These are phyloP conservation scores for Brachyptera putata DNA, from an alignment of 2,888 invertebrate genomes.

Conservation along the genomic window DNA sequence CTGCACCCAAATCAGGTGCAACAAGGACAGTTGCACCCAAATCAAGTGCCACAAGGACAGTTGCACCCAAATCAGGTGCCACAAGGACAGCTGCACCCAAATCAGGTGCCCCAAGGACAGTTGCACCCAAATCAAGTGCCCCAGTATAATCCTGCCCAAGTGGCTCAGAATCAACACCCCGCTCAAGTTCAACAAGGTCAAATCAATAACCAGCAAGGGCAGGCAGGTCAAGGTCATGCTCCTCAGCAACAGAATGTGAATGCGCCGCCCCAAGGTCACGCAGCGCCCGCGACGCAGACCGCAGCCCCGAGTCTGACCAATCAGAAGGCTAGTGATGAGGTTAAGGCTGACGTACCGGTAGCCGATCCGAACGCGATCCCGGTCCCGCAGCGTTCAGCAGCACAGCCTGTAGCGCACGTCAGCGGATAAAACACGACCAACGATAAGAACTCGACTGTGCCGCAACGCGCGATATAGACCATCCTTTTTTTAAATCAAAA, in stretches of 20 bases:
- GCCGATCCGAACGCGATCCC: slow-evolving; percentile 5
- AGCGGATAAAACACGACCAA: no score
- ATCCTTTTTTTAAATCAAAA: no score
- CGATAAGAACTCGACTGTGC: no score
- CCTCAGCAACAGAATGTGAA: no score
- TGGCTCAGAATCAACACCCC: neutral
- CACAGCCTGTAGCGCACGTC: neutral
- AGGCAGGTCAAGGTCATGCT: no score
- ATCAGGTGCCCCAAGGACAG: slow-evolving; percentile 32
- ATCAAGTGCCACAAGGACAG: slow-evolving; percentile 33
- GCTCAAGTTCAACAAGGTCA: neutral
- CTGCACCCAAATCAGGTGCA: slow-evolving; percentile 37
- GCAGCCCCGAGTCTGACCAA: no score
- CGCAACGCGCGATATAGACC: no score
- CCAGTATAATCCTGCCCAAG: slow-evolving; percentile 26
- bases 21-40: slow-evolving; percentile 33
- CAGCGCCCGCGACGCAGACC: no score
- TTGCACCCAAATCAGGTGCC: slow-evolving; percentile 35
- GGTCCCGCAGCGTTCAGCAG: neutral
- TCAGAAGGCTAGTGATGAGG: neutral
- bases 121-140: slow-evolving; percentile 34
- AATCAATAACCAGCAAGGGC: neutral
- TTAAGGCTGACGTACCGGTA: no score
- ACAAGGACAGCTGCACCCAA: slow-evolving; percentile 39
- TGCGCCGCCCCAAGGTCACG: no score